Evolutionary conservation across 2,888 invertebrate genomes (phyloP), one percentile per base, ranked within the genome.

Genomic region (Hydrotaea diabolus): DNA sequence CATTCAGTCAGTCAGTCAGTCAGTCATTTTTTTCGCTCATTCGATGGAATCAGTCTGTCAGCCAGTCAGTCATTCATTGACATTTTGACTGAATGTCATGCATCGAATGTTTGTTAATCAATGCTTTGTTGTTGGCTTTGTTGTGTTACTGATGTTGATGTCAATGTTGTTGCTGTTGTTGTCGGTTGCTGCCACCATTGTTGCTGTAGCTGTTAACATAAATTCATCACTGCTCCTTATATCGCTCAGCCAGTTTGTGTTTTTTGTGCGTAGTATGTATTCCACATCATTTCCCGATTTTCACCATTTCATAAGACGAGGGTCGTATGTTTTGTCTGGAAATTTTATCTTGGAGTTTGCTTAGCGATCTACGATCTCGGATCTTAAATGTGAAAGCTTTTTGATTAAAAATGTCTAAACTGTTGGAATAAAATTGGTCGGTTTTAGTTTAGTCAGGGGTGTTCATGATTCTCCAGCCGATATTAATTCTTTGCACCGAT

Each of bases 81-180:
- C 80, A 83, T 46, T 80, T 80, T 80, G 77, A 80, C 71, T 77
- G 31, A 80, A 75, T 83, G 71, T 71, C 69, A 64, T 64, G 64
- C 62, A 64, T 46, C 79, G 59, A 66, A 74, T 79, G 76, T 80
- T 26, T 43, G 83, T 69, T 62, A 79, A 79, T 83, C 72, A 83
- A 64, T 55, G 74, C 53, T 69, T 59, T 69, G 59, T 13, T 59
- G 23, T 26, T 59, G 59, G 1, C n/a, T n/a, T n/a, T n/a, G n/a
- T n/a, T n/a, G n/a, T 26, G 13, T 59, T 15, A 59, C 8, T 43
- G 43, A n/a, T n/a, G 49, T n/a, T n/a, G n/a, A 2, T 49, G 49
- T 49, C n/a, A 2, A n/a, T 49, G n/a, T 13, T 49, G n/a, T 49
- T 49, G 15, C 15, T 43, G 13, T 13, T 43, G 43, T 13, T 43